These are phyloP conservation scores for Pangasius djambal DNA, from an alignment of 2,797 vertebrate genomes.

Conservation along the genomic window DNA sequence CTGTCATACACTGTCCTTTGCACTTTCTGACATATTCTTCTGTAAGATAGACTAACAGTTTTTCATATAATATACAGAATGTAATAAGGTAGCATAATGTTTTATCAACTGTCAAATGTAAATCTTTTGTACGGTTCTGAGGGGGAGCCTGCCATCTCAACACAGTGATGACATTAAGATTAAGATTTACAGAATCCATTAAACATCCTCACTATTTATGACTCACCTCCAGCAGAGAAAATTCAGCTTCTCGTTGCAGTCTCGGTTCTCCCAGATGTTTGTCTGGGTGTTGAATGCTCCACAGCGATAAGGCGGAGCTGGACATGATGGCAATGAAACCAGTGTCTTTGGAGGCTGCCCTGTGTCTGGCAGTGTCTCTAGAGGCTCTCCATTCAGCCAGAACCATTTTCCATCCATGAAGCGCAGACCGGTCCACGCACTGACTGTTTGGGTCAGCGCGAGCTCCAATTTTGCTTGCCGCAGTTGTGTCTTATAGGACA, in stretches of 20 bases:
- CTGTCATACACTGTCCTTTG: neutral
- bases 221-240: neutral
- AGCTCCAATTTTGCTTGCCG: conserved; percentile 53
- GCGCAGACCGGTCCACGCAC: conserved; percentile 61
- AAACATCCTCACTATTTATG: neutral
- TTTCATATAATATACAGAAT: neutral
- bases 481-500: conserved; percentile 52
- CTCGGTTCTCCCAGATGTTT: conserved; percentile 31
- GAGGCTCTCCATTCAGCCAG: neutral
- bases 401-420: conserved; percentile 54
- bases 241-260: conserved; percentile 19
- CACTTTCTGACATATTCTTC: neutral
- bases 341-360: neutral
- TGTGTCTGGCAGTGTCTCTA: neutral
- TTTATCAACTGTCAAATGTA: neutral
- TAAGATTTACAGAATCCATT: too few relatives aligned
- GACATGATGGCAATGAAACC: neutral
- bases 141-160: too few relatives aligned
- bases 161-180: too few relatives aligned
- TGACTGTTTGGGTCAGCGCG: accelerated
- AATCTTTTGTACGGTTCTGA: neutral
- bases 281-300: neutral
- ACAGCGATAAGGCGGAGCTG: neutral
- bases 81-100: neutral
- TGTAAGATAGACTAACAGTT: neutral